A percentile compares a stretch with the other conserved stretches of the same genome.
Evolutionary conservation across 2,888 invertebrate species (phyloP).

Genomic region (Entomobrya proxima): DNA sequence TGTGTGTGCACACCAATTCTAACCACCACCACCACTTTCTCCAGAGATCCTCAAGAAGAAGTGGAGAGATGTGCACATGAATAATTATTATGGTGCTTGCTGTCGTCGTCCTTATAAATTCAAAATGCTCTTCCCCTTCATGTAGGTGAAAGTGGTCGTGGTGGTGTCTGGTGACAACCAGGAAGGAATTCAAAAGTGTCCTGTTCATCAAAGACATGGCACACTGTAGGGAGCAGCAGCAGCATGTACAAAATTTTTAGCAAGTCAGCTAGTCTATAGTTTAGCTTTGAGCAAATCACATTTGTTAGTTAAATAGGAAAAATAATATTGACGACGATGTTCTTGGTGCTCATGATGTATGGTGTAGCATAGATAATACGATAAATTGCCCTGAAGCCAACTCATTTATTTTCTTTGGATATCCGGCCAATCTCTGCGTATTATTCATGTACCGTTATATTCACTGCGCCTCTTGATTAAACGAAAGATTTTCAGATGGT

Average conservation of each 20-base stretch:
- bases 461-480: not conserved
- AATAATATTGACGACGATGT: conserved; percentile 9
- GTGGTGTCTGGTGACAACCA: conserved; percentile 14
- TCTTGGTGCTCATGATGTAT: not conserved
- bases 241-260: not conserved
- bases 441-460: no score
- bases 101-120: not conserved
- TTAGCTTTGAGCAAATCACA: conserved; percentile 11
- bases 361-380: not conserved
- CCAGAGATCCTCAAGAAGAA: not conserved
- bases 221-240: not conserved
- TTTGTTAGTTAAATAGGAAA: conserved; percentile 17
- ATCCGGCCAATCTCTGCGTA: no score
- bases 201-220: conserved; percentile 2
- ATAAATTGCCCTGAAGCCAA: conserved; percentile 15
- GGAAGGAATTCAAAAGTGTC: conserved; percentile 23
- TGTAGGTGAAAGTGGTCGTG: not conserved
- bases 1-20: not conserved
- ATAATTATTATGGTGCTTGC: conserved; percentile 52
- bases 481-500: conserved; percentile 3
- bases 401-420: conserved; percentile 16
- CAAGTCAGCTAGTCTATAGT: no score
- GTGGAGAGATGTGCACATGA: conserved; percentile 55
- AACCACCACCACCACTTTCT: not conserved
- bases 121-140: not conserved